These are phyloP conservation scores for Scartelaos histophorus DNA, from an alignment of 2,113 vertebrate genomes.

Conservation along the genomic window DNA sequence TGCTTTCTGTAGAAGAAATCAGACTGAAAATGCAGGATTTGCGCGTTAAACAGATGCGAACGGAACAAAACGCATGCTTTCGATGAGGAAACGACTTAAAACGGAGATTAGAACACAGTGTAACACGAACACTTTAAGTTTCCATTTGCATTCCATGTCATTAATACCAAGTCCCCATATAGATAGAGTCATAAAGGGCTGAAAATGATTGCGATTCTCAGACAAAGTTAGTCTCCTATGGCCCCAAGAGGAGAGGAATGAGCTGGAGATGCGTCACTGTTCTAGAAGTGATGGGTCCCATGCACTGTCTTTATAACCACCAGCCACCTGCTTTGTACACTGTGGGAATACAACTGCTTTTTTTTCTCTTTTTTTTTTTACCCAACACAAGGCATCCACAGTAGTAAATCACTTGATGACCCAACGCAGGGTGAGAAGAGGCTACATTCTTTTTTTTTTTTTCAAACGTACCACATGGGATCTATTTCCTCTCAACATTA, in stretches of 20 bases:
- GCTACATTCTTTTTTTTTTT: slow-evolving; percentile 40
- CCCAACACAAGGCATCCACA: slow-evolving; percentile 37
- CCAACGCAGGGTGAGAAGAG: slow-evolving; percentile 63
- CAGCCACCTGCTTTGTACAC: slow-evolving; percentile 51
- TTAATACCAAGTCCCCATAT: background rate
- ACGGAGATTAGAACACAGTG: too few relatives aligned
- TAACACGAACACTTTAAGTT: too few relatives aligned
- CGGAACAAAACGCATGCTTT: too few relatives aligned
- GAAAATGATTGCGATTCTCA: slow-evolving; percentile 15
- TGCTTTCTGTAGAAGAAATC: too few relatives aligned
- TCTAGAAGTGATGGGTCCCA: slow-evolving; percentile 41
- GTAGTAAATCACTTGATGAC: slow-evolving; percentile 62
- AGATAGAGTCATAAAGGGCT: background rate
- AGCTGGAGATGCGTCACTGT: slow-evolving; percentile 40
- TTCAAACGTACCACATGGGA: slow-evolving; percentile 64
- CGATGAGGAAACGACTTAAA: too few relatives aligned
- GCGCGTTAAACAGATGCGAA: too few relatives aligned
- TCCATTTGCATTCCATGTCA: background rate
- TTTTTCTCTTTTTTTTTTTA: slow-evolving; percentile 25
- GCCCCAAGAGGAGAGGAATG: slow-evolving; percentile 17
- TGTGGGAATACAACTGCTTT: slow-evolving; percentile 48
- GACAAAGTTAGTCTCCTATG: slow-evolving; percentile 14
- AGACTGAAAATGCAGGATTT: too few relatives aligned
- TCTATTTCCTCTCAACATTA: slow-evolving; percentile 72
- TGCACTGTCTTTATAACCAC: slow-evolving; percentile 44